Percentiles rank a stretch among this genome's conserved stretches.
Conservation (phyloP, 1,140 invertebrate species). For the Tetramorium simillimum region DNA sequence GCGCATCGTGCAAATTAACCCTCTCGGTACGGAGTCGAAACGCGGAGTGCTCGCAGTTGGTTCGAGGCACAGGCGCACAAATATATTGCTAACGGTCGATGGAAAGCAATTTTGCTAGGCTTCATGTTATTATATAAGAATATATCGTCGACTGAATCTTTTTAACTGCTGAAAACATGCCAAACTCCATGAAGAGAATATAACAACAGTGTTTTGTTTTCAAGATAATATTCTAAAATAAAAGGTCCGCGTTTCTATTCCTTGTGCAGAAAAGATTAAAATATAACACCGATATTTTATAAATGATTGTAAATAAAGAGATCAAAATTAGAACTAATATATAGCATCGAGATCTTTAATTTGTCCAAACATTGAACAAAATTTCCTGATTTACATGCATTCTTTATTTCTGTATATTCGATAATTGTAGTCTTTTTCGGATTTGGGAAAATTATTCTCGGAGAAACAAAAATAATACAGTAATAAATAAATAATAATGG, state of each 20-base stretch:
- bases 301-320: no score
- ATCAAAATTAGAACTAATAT: no score
- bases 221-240: not conserved
- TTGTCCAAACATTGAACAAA: no score
- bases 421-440: no score
- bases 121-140: not conserved
- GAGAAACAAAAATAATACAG: no score
- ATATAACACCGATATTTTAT: not conserved
- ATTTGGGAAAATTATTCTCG: no score
- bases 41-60: not conserved
- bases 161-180: not conserved
- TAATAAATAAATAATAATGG: no score
- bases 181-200: conserved; percentile 5
- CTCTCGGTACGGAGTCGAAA: not conserved
- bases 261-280: not conserved
- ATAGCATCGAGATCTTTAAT: no score
- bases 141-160: not conserved
- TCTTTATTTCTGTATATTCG: no score
- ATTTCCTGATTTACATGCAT: no score
- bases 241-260: not conserved
- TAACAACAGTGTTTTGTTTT: conserved; percentile 2
- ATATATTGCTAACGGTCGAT: conserved; percentile 20
- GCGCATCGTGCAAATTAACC: conserved; percentile 38
- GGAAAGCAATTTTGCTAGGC: not conserved
- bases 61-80: not conserved